Evolutionary conservation across 92 coral and sea anemone species (phyloP).

Genomic region (Ricordea florida): DNA sequence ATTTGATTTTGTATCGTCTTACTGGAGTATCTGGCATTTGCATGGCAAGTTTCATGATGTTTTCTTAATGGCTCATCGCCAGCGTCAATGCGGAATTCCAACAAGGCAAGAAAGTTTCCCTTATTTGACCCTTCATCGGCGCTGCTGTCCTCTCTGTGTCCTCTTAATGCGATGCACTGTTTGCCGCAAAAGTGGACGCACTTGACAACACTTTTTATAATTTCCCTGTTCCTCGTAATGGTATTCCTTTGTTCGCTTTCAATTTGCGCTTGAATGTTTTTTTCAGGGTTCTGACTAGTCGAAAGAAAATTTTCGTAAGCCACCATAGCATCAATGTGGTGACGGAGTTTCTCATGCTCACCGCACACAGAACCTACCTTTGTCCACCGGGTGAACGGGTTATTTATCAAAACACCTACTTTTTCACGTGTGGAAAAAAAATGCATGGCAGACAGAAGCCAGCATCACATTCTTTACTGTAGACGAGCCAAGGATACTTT

Average conservation of each 20-base stretch:
- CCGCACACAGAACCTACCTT: too few relatives aligned
- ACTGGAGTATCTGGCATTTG: conserved; percentile 19
- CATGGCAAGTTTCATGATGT: background rate
- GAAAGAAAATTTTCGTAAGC: too few relatives aligned
- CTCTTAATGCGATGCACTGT: conserved; percentile 43
- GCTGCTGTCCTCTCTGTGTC: conserved; percentile 37
- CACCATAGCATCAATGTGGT: too few relatives aligned
- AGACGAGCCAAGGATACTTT: conserved; percentile 30
- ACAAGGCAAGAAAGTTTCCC: conserved; percentile 39
- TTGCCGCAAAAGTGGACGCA: conserved; percentile 47
- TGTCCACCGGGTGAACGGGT: too few relatives aligned
- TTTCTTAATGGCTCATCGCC: conserved; percentile 17
- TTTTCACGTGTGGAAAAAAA: too few relatives aligned
- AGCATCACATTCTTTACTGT: conserved; percentile 23
- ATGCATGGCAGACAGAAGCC: conserved; percentile 35
- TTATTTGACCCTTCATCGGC: conserved; percentile 25
- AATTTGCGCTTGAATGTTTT: too few relatives aligned
- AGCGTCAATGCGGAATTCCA: conserved; percentile 37
- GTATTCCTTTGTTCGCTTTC: too few relatives aligned
- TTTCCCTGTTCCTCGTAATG: conserved; percentile 13
- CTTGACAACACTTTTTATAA: conserved; percentile 15
- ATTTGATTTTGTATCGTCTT: conserved; percentile 34
- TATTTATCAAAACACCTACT: too few relatives aligned
- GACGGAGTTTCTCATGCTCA: too few relatives aligned
- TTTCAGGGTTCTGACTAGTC: too few relatives aligned